Percentiles rank a stretch among this genome's conserved stretches.
Evolutionary conservation across 2,797 vertebrate species (phyloP).

Genomic region (Arctocebus calabarensis): DNA sequence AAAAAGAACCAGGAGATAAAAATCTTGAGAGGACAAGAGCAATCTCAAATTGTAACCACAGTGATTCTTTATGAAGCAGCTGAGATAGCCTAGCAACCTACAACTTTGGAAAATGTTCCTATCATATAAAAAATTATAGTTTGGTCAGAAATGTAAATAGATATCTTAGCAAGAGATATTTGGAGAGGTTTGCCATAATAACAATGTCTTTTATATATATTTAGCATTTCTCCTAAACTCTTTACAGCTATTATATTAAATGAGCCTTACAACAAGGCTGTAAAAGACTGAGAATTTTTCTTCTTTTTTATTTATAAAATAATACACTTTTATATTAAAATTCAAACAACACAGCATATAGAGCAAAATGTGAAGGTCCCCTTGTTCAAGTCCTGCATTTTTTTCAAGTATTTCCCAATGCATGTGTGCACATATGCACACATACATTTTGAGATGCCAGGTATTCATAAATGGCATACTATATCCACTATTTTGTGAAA

Average conservation of each 20-base stretch:
- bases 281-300: neutral
- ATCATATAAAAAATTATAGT: neutral
- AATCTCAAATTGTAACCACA: neutral
- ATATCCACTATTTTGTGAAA: neutral
- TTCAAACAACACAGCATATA: neutral
- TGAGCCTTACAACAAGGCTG: neutral
- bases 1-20: neutral
- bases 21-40: neutral
- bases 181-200: neutral
- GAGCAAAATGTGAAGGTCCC: neutral
- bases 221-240: conserved; percentile 14
- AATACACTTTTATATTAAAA: neutral
- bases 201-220: neutral
- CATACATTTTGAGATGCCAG: neutral
- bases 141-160: neutral
- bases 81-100: conserved; percentile 21
- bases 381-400: neutral
- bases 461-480: neutral
- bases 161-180: conserved; percentile 10
- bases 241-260: conserved; percentile 20
- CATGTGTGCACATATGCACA: neutral
- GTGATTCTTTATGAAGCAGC: neutral
- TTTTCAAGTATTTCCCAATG: neutral
- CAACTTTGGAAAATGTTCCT: neutral
- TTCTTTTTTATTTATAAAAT: conserved; percentile 7